Conservation (phyloP, 2,888 invertebrate genomes). For the Hemistola chrysoprasaria region DNA sequence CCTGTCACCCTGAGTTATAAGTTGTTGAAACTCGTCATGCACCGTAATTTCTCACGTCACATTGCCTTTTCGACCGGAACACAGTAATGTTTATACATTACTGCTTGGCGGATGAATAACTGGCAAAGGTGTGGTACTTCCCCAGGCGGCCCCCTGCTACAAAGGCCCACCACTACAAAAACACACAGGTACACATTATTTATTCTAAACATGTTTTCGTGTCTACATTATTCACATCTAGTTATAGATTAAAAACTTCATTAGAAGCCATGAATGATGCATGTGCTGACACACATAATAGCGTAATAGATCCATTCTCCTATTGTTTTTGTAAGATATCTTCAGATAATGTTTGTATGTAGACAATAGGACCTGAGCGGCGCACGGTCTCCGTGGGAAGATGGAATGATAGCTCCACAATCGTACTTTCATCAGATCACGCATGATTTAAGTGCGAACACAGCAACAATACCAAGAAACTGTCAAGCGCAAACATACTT, state of each 20-base stretch:
- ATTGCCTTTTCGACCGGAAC: too few relatives aligned
- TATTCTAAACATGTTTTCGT: slow-evolving; percentile 14
- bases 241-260: slow-evolving; percentile 23
- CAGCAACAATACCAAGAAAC: slow-evolving; percentile 53
- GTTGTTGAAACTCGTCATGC: too few relatives aligned
- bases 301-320: slow-evolving; percentile 55
- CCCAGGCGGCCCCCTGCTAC: too few relatives aligned
- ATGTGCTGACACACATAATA: slow-evolving; percentile 47
- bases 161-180: too few relatives aligned
- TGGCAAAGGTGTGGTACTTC: too few relatives aligned
- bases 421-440: slow-evolving; percentile 74
- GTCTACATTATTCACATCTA: slow-evolving; percentile 23
- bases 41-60: too few relatives aligned
- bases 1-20: too few relatives aligned
- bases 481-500: slow-evolving; percentile 25
- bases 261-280: slow-evolving; percentile 42
- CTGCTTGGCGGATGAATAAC: too few relatives aligned
- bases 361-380: slow-evolving; percentile 49
- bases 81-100: too few relatives aligned
- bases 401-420: slow-evolving; percentile 59
- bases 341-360: slow-evolving; percentile 40
- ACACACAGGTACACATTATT: too few relatives aligned
- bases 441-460: slow-evolving; percentile 74
- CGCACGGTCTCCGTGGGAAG: slow-evolving; percentile 66
- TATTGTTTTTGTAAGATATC: slow-evolving; percentile 53